Conservation (phyloP, 1,140 invertebrate species). For the Melitaea cinxia region DNA sequence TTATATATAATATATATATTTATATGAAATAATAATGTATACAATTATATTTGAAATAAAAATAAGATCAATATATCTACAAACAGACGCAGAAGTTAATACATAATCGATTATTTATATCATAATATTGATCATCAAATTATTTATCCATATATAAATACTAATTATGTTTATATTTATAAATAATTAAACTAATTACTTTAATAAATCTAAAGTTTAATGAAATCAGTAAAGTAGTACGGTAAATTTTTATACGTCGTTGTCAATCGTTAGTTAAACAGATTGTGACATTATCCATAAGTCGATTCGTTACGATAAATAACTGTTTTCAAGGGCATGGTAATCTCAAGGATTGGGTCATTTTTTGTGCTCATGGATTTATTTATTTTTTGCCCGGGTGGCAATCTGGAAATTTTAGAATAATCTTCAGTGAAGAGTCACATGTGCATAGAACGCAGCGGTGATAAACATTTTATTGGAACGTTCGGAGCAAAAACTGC, state of each 20-base stretch:
- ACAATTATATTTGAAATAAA: too few species aligned
- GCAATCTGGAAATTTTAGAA: slow-evolving; percentile 79
- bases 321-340: slow-evolving; percentile 41
- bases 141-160: too few species aligned
- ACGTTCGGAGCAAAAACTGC: slow-evolving; percentile 71
- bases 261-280: too few species aligned
- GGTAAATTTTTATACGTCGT: too few species aligned
- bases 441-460: slow-evolving; percentile 51
- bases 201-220: not conserved
- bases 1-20: too few species aligned
- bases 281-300: not conserved
- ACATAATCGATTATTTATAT: too few species aligned
- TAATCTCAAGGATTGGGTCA: slow-evolving; percentile 68
- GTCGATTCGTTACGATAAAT: slow-evolving; percentile 18
- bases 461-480: slow-evolving; percentile 80
- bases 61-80: too few species aligned
- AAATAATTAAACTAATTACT: not conserved
- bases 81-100: too few species aligned
- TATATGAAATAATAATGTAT: too few species aligned
- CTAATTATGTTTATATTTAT: too few species aligned
- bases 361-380: slow-evolving; percentile 65
- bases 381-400: slow-evolving; percentile 75
- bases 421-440: slow-evolving; percentile 67
- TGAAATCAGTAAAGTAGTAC: too few species aligned
- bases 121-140: too few species aligned